These are phyloP conservation scores for Atopsyche davidsoni DNA, from an alignment of 1,140 invertebrate species.

Conservation along the genomic window DNA sequence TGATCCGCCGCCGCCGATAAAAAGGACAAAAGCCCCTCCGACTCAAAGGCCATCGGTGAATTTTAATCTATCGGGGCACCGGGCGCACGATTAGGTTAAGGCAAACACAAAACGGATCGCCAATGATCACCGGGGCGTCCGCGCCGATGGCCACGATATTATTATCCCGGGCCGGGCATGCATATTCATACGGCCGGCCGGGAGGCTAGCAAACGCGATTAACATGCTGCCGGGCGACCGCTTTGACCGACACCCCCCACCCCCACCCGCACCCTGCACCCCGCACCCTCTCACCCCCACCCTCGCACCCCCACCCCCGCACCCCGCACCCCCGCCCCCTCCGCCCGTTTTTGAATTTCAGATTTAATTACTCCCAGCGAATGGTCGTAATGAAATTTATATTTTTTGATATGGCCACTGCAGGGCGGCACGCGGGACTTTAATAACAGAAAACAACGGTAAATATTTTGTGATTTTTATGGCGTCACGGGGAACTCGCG, in stretches of 20 bases:
- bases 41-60: constrained; percentile 8
- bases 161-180: constrained; percentile 4
- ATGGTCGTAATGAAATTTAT: not conserved
- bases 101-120: constrained; percentile 22
- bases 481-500: too few species aligned
- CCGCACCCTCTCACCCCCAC: too few species aligned
- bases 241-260: too few species aligned
- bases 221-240: constrained; percentile 9
- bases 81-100: constrained; percentile 23
- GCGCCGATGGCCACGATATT: not conserved
- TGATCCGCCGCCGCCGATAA: not conserved
- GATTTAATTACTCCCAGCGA: not conserved
- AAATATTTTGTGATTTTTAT: too few species aligned
- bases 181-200: constrained; percentile 18
- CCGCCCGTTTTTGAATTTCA: too few species aligned
- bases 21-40: not conserved
- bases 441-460: too few species aligned
- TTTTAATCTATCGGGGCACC: constrained; percentile 13
- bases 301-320: too few species aligned
- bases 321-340: too few species aligned
- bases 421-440: not conserved
- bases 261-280: too few species aligned
- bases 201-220: constrained; percentile 20
- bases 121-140: constrained; percentile 17
- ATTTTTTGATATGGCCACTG: too few species aligned